phyloP scores from a whole-genome alignment of 2,113 vertebrate genomes.

The Pardalotus punctatus region DNA sequence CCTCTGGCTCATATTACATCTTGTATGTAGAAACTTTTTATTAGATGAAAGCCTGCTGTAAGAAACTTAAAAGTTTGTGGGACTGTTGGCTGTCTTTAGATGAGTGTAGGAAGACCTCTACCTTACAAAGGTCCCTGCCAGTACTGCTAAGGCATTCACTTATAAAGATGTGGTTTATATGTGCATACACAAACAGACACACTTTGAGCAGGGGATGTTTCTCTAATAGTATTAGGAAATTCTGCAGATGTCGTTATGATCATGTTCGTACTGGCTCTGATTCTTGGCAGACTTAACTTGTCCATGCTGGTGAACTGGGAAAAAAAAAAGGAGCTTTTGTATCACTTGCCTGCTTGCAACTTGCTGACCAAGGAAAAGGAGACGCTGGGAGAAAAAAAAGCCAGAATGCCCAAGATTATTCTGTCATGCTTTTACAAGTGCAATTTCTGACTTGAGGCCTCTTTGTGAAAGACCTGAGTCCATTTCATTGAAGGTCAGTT shows the following conservation, averaged over 20 bases:
- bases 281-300: conserved; percentile 1
- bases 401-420: background rate
- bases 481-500: background rate
- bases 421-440: background rate
- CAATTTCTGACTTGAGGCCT: background rate
- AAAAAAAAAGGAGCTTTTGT: background rate
- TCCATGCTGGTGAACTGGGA: background rate
- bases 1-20: background rate
- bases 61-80: background rate
- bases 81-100: background rate
- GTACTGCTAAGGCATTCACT: background rate
- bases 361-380: background rate
- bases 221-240: conserved; percentile 1
- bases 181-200: background rate
- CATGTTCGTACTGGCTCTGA: background rate
- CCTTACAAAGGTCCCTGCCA: background rate
- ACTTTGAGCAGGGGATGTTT: background rate
- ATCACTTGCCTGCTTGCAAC: background rate
- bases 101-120: background rate
- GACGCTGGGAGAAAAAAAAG: background rate
- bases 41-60: background rate
- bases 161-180: background rate
- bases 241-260: conserved; percentile 39
- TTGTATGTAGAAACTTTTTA: background rate
- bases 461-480: background rate